Evolutionary conservation across 1,140 invertebrate species (phyloP), one percentile per base, ranked within the genome.

Genomic region (Hyphantria cunea): DNA sequence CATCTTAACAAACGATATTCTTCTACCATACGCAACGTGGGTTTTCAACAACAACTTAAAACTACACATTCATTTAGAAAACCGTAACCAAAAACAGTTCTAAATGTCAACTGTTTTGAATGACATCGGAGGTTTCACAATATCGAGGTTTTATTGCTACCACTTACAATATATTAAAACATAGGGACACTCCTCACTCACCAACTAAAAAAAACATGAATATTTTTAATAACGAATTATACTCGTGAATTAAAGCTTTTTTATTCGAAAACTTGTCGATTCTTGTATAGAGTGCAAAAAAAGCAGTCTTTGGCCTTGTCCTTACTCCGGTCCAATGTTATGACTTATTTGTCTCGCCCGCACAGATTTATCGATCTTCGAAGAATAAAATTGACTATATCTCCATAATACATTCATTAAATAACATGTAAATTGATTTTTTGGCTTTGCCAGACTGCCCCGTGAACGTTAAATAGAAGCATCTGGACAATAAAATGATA

Each of bases 291-390:
- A 77, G 41, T 59, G 47, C 56, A 79, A 73, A 80, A 84, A 79
- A 74, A 76, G 41, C 15, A 63, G 74, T 65, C 68, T 53, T 50
- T 75, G 75, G 74, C 78, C 74, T 81, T 81, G 80, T 81, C 76
- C 76, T 80, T 77, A 74, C 79, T 70, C 55, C 60, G 74, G 65
- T 80, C 69, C 78, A 86, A 87, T 88, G 78, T 89, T 89, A 84
- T 88, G 84, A 89, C 86, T 86, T 88, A 87, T 87, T 84, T 86
- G 84, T 88, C 86, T 82, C 81, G 78, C 66, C 64, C 68, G 58
- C 68, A 52, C 70, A 78, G 80, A 88, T 86, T 88, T 87, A 89
- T 87, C 66, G 80, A 72, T 77, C 73, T 78, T 72, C 68, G 65
- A 71, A 66, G 70, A 80, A 84, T 80, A 81, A 78, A 82, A 84